A percentile compares a stretch with the other conserved stretches of the same genome.
Evolutionary conservation across 2,888 invertebrate species (phyloP).

Genomic region (Apotomis betuletana): DNA sequence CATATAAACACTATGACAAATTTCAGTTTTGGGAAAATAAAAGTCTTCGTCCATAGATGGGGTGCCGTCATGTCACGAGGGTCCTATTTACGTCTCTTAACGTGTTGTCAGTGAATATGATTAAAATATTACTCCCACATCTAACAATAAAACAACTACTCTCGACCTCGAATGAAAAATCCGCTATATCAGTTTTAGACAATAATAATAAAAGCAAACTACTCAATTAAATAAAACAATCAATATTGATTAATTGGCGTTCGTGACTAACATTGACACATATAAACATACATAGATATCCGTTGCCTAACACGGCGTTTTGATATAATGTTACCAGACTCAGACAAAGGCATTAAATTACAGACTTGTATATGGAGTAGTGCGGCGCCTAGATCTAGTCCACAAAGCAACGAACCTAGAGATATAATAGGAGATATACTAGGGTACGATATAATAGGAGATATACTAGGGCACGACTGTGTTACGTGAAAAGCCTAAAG

Average conservation of each 20-base stretch:
- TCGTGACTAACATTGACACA: conserved; percentile 38
- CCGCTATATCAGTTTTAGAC: conserved; percentile 10
- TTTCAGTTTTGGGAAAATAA: no score
- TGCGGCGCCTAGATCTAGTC: conserved; percentile 31
- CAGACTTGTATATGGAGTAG: conserved; percentile 39
- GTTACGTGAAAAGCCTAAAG: conserved; percentile 14
- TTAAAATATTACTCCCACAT: no score
- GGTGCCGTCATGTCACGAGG: no score
- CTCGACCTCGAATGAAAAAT: neutral
- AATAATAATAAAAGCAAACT: conserved; percentile 30
- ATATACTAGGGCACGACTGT: neutral
- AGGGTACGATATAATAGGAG: neutral
- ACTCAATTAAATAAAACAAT: conserved; percentile 30
- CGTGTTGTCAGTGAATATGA: no score
- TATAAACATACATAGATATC: conserved; percentile 28
- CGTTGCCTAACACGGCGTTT: conserved; percentile 32
- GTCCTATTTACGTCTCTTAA: no score
- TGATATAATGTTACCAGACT: conserved; percentile 38
- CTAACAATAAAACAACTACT: no score
- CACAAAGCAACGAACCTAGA: conserved; percentile 6
- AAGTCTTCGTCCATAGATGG: no score
- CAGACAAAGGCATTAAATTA: conserved; percentile 48
- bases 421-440: neutral
- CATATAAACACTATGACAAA: no score
- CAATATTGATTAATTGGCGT: conserved; percentile 24